These are phyloP conservation scores for Argyresthia albistria DNA, from an alignment of 2,888 invertebrate species.

Conservation along the genomic window DNA sequence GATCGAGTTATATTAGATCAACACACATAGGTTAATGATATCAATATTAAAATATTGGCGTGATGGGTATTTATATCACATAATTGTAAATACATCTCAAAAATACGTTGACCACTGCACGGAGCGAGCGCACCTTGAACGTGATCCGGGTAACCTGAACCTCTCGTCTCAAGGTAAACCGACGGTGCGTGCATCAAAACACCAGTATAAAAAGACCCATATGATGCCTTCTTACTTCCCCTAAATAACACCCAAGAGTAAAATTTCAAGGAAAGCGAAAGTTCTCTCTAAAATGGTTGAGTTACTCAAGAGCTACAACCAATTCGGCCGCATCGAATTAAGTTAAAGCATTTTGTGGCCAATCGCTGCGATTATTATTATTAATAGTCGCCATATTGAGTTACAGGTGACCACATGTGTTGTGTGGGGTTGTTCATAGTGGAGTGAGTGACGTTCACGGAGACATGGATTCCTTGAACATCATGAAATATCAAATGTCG, in stretches of 20 bases:
- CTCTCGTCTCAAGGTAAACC: slow-evolving; percentile 59
- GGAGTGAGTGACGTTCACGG: too few relatives aligned
- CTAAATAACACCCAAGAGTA: slow-evolving; percentile 18
- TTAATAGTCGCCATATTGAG: slow-evolving; percentile 44
- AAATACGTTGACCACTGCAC: slow-evolving; percentile 28
- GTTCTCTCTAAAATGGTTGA: slow-evolving; percentile 41
- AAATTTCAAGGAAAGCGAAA: slow-evolving; percentile 25
- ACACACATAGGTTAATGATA: too few relatives aligned
- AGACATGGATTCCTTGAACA: too few relatives aligned
- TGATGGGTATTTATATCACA: too few relatives aligned
- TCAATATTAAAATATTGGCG: too few relatives aligned
- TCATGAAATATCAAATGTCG: too few relatives aligned
- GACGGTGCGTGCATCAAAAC: slow-evolving; percentile 39
- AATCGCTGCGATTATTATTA: slow-evolving; percentile 62
- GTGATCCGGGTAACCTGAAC: slow-evolving; percentile 66
- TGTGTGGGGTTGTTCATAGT: background rate
- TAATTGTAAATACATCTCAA: too few relatives aligned
- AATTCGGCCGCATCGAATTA: slow-evolving; percentile 62
- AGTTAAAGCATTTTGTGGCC: slow-evolving; percentile 65
- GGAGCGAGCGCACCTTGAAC: slow-evolving; percentile 59
- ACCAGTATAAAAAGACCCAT: slow-evolving; percentile 41
- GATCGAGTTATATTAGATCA: too few relatives aligned
- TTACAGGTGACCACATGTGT: slow-evolving; percentile 34
- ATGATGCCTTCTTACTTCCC: slow-evolving; percentile 27
- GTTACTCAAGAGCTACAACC: slow-evolving; percentile 45